phyloP scores from a whole-genome alignment of 2,888 invertebrate genomes.

The Eulithis prunata region DNA sequence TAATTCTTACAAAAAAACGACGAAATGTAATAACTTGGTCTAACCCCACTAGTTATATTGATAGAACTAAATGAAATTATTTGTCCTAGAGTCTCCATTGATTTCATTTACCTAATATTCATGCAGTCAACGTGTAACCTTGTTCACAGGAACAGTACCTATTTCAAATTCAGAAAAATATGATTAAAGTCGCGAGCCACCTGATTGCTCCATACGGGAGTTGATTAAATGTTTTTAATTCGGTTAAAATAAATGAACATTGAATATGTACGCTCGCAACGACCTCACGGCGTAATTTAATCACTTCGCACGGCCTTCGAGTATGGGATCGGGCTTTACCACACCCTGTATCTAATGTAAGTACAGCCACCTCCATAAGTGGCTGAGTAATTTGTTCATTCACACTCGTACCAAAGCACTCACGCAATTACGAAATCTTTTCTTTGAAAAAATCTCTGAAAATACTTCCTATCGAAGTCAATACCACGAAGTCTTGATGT shows the following conservation, averaged over 20 bases:
- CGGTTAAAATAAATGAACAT: conserved; percentile 27
- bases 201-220: conserved; percentile 30
- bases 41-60: no score
- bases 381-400: neutral
- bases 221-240: conserved; percentile 39
- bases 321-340: conserved; percentile 16
- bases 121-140: conserved; percentile 6
- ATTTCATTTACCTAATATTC: no score
- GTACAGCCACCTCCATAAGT: conserved; percentile 1
- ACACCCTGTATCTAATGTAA: neutral
- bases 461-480: no score
- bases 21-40: no score
- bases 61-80: no score
- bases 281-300: conserved; percentile 24
- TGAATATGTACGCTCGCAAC: conserved; percentile 22
- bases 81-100: no score
- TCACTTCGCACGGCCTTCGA: conserved; percentile 23
- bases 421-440: neutral
- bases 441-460: no score
- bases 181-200: conserved; percentile 30
- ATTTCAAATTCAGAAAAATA: conserved; percentile 24
- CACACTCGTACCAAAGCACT: neutral
- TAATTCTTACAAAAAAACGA: neutral
- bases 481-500: no score
- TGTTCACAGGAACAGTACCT: conserved; percentile 5